Evolutionary conservation across 2,113 vertebrate species (phyloP), one percentile per base, ranked within the genome.

Genomic region (Lophura nycthemera): DNA sequence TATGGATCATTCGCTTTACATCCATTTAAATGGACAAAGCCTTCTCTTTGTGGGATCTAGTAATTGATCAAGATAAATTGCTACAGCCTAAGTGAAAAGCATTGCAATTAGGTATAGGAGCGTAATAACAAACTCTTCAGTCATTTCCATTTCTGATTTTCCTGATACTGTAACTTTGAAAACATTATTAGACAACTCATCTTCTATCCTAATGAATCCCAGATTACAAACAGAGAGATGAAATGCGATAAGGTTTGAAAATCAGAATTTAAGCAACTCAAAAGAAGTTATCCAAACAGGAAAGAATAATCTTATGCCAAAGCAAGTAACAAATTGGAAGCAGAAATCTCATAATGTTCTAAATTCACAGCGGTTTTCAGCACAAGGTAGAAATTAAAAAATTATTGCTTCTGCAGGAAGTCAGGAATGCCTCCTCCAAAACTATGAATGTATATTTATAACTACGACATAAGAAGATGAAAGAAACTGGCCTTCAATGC

Each of bases 131-230:
- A 94, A 56, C 24, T 77, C 32, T 42, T 83, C 43, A 66, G 65
- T 47, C 27, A 86, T 67, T 83, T 75, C 79, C 36, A 85, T 87
- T 88, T 92, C 66, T 64, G 61, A 52, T 67, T 50, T 71, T 88
- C 63, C 64, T 27, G 29, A 84, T 72, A 80, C 47, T 38, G 30
- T 78, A 78, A 64, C 67, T 64, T 74, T 90, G 75, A 91, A 95
- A 86, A 86, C 17, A 71, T 15, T 50, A 83, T 90, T 74, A 83
- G 50, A 74, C 76, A 95, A 83, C 63, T 80, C n/a, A 69, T 83
- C 36, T 61, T 86, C n/a, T 71, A 87, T 7, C 2, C 87, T 91
- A 83, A 43, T 18, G 47, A 89, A 88, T 63, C 52, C 34, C 67
- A 81, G 64, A 74, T 83, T 74, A 86, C 42, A 66, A 42, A 69